These are phyloP conservation scores for Hystrix cristata DNA, from an alignment of 2,113 vertebrate genomes.

Conservation along the genomic window DNA sequence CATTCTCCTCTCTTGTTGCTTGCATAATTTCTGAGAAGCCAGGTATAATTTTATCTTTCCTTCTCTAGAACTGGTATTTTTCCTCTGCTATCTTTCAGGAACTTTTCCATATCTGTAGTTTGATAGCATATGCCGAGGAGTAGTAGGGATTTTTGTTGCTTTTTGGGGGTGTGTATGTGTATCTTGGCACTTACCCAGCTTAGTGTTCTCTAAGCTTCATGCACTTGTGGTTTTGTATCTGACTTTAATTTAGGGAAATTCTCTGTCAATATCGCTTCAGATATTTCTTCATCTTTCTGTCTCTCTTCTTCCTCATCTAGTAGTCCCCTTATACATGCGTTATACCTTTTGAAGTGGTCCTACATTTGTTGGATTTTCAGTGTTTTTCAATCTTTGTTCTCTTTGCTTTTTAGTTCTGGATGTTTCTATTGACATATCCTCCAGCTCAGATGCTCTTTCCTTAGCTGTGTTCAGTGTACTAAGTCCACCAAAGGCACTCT, in stretches of 20 bases:
- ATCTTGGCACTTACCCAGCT: not conserved
- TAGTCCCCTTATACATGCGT: not conserved
- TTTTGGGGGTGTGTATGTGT: not conserved
- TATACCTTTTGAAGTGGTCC: not conserved
- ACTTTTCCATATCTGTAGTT: not conserved
- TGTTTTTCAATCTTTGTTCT: not conserved
- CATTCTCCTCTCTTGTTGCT: not conserved
- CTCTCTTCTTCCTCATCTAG: not conserved
- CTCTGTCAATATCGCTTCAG: not conserved
- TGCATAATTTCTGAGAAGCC: not conserved
- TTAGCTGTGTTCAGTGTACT: not conserved
- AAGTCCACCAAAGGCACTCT: not conserved
- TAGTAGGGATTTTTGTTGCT: not conserved
- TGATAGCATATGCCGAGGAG: not conserved
- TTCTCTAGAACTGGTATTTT: not conserved
- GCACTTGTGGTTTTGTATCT: not conserved
- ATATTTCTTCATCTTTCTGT: not conserved
- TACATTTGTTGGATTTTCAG: not conserved
- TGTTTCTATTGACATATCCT: not conserved
- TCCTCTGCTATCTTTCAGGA: not conserved
- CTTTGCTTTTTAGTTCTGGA: not conserved
- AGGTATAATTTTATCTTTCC: not conserved
- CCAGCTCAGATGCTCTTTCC: not conserved
- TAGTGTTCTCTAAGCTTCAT: not conserved
- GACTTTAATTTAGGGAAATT: not conserved